A percentile compares a stretch with the other conserved stretches of the same genome.
phyloP scores from a whole-genome alignment of 2,797 vertebrate genomes.

The Darevskia nairensis region DNA sequence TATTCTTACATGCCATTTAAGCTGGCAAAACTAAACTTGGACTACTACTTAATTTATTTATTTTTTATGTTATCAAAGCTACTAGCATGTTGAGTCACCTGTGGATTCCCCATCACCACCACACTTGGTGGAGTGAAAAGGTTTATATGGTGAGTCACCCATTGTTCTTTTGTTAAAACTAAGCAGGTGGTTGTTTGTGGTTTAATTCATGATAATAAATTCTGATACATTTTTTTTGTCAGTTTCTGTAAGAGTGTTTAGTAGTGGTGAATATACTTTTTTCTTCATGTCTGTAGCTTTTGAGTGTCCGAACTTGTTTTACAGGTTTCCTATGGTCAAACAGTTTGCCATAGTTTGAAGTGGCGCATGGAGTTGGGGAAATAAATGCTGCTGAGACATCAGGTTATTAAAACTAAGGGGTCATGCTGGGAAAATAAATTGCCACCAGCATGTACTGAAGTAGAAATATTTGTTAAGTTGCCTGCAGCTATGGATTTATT shows the following conservation, averaged over 20 bases:
- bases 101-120: too few species aligned
- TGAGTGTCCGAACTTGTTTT: conserved; percentile 35
- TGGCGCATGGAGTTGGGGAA: conserved; percentile 28
- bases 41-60: rapidly evolving
- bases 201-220: not conserved
- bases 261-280: not conserved
- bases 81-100: not conserved
- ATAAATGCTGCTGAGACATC: conserved; percentile 48
- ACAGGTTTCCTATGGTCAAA: conserved; percentile 47
- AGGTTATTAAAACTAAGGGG: conserved; percentile 52
- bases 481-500: conserved; percentile 19
- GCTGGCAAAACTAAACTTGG: not conserved
- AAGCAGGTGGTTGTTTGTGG: not conserved
- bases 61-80: not conserved
- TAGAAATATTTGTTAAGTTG: conserved; percentile 62
- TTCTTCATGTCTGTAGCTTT: not conserved
- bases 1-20: not conserved
- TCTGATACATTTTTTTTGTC: conserved; percentile 15
- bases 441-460: conserved; percentile 49
- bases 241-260: not conserved
- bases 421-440: conserved; percentile 61
- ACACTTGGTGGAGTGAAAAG: not conserved
- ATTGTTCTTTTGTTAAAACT: not conserved
- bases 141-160: conserved; percentile 16
- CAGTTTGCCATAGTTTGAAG: conserved; percentile 50